Evolutionary conservation across 1,140 invertebrate species (phyloP).

Genomic region (Drosophila aff.): DNA sequence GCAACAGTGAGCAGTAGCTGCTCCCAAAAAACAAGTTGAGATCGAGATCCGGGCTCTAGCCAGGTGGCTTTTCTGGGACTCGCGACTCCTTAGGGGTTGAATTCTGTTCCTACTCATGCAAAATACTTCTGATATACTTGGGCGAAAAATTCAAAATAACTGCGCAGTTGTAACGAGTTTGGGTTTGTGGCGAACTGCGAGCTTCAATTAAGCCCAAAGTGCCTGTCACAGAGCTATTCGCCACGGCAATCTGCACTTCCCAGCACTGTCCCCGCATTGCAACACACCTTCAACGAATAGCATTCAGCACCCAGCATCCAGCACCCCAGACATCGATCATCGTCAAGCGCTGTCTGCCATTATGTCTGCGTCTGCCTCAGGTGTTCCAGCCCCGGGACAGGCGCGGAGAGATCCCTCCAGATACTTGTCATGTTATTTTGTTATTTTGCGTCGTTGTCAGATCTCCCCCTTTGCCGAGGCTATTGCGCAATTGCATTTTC

Average conservation of each 20-base stretch:
- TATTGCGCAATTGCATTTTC: slow-evolving; percentile 52
- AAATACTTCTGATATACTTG: slow-evolving; percentile 12
- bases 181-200: slow-evolving; percentile 35
- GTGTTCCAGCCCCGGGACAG: slow-evolving; percentile 39
- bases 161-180: slow-evolving; percentile 70
- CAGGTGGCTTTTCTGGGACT: slow-evolving; percentile 52
- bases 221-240: slow-evolving; percentile 22
- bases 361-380: slow-evolving; percentile 39
- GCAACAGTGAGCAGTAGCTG: slow-evolving; percentile 49
- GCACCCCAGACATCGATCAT: slow-evolving; percentile 71
- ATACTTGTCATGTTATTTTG: slow-evolving; percentile 62
- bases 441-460: slow-evolving; percentile 50
- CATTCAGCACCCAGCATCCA: slow-evolving; percentile 15
- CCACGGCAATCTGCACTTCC: slow-evolving; percentile 9
- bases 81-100: slow-evolving; percentile 49
- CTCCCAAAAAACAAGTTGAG: slow-evolving; percentile 59
- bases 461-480: slow-evolving; percentile 3
- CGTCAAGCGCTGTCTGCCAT: slow-evolving; percentile 53
- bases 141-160: slow-evolving; percentile 31
- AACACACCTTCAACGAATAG: slow-evolving; percentile 17
- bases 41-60: slow-evolving; percentile 13
- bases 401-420: slow-evolving; percentile 15
- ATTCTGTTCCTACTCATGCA: slow-evolving; percentile 14
- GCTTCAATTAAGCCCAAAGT: slow-evolving; percentile 51
- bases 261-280: slow-evolving; percentile 18